phyloP scores from a whole-genome alignment of 2,888 invertebrate species.

The Nymphalis polychloros region DNA sequence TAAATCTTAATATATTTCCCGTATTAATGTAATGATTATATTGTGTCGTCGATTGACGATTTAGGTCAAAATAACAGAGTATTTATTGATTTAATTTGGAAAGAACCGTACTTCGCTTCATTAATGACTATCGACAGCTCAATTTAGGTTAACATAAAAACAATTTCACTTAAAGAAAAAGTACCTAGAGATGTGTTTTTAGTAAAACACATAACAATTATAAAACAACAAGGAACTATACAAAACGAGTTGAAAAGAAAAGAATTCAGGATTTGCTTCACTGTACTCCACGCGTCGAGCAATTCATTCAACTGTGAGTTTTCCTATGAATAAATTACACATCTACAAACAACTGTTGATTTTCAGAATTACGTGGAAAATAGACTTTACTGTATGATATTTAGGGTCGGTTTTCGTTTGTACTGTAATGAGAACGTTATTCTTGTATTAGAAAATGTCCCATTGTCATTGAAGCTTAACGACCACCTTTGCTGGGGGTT shows the following conservation, averaged over 20 bases:
- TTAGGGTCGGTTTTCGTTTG: conserved; percentile 17
- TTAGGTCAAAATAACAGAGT: no score
- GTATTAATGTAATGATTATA: no score
- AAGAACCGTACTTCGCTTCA: no score
- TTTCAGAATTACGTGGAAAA: conserved; percentile 21
- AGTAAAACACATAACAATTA: background rate
- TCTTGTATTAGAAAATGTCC: conserved; percentile 22
- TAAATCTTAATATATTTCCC: no score
- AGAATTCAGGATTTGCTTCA: conserved; percentile 4
- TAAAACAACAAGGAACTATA: conserved; percentile 1
- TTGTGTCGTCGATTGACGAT: no score
- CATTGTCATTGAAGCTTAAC: conserved; percentile 24
- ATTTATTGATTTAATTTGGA: no score
- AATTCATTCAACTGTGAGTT: conserved; percentile 59
- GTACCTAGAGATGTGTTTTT: background rate
- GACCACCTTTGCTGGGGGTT: conserved; percentile 3
- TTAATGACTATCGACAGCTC: no score
- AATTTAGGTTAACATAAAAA: no score
- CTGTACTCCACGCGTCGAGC: conserved; percentile 35
- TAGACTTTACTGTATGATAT: conserved; percentile 12
- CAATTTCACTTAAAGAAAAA: no score
- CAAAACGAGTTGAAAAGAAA: conserved; percentile 15
- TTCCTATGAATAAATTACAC: conserved; percentile 62
- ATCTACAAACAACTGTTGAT: conserved; percentile 34
- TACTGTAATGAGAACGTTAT: conserved; percentile 5